Percentiles rank a stretch among this genome's conserved stretches.
Conservation (phyloP, 2,797 vertebrate species). For the Acipenser ruthenus region DNA sequence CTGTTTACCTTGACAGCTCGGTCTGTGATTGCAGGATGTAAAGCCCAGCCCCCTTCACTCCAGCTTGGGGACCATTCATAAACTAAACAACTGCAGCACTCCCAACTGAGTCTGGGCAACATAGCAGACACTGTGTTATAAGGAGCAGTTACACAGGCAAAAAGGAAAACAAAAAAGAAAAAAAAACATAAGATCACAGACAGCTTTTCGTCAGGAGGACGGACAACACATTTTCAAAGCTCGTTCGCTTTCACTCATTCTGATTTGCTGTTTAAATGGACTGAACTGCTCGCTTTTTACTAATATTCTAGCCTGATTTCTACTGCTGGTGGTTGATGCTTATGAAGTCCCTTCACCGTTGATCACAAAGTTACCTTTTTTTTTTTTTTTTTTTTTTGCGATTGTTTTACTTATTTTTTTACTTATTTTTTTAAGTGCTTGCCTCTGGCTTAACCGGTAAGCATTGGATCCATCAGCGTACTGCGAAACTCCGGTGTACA, state of each 20-base stretch:
- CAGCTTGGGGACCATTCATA: constrained; percentile 90
- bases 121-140: constrained; percentile 35
- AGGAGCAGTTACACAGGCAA: constrained; percentile 28
- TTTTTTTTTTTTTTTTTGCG: constrained; percentile 26
- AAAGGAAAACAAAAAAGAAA: constrained; percentile 11
- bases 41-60: constrained; percentile 70
- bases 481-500: constrained; percentile 98
- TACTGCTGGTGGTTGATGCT: constrained; percentile 32
- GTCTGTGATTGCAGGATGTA: constrained; percentile 71
- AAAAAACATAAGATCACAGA: constrained; percentile 35
- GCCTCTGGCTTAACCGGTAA: constrained; percentile 72
- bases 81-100: constrained; percentile 70
- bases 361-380: constrained; percentile 34
- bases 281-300: constrained; percentile 44
- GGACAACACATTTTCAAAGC: constrained; percentile 16
- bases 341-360: constrained; percentile 63
- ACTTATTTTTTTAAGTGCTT: constrained; percentile 29
- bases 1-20: constrained; percentile 66
- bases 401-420: too few species aligned
- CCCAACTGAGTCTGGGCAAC: constrained; percentile 59
- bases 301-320: constrained; percentile 52
- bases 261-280: constrained; percentile 30
- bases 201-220: constrained; percentile 45
- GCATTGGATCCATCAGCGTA: constrained; percentile 99
- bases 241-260: constrained; percentile 27